phyloP scores from a whole-genome alignment of 2,113 vertebrate species.

The Melanostigma gelatinosum region DNA sequence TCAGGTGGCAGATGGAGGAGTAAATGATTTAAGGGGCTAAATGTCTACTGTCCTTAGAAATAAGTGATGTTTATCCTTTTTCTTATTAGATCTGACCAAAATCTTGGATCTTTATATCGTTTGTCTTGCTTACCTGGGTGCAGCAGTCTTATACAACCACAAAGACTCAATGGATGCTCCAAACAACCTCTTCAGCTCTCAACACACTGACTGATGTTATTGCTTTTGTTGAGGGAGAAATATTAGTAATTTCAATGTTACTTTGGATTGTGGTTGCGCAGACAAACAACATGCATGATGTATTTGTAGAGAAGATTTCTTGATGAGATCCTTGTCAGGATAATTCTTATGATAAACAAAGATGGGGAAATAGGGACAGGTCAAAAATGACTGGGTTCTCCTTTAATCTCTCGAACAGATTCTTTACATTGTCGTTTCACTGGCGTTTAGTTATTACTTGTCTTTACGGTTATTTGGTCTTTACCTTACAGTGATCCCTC shows the following conservation, averaged over 20 bases:
- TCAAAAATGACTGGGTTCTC: background rate
- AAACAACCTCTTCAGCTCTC: background rate
- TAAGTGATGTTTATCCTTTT: background rate
- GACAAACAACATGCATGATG: background rate
- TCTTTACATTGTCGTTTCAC: background rate
- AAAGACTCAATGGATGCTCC: background rate
- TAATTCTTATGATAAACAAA: background rate
- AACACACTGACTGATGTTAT: background rate
- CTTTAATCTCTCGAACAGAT: background rate
- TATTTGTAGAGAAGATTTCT: background rate
- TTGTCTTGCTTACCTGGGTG: background rate
- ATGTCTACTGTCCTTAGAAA: background rate
- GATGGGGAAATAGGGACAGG: background rate
- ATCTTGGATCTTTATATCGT: background rate
- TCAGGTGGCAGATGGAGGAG: background rate
- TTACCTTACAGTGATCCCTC: constrained; percentile 44
- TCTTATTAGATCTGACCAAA: background rate
- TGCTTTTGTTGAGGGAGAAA: background rate
- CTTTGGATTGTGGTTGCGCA: background rate
- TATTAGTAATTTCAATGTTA: background rate
- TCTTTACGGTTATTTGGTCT: constrained; percentile 25
- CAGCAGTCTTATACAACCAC: background rate
- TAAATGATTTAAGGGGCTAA: background rate
- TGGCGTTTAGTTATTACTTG: background rate
- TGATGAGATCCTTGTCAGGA: no score